These are phyloP conservation scores for Liolophura sinensis DNA, from an alignment of 1,140 invertebrate species.

Conservation along the genomic window DNA sequence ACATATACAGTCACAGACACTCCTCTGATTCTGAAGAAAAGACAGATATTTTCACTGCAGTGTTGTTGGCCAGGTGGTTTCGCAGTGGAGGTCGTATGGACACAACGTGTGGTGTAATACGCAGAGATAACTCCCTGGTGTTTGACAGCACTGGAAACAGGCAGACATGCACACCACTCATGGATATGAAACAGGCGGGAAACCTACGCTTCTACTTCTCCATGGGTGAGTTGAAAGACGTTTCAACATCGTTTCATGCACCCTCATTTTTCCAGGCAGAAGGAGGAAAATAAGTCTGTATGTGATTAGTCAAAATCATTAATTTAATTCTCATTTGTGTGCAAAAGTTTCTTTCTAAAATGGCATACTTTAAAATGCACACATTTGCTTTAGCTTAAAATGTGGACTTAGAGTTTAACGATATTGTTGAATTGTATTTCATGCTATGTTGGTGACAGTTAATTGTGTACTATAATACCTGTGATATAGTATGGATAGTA, in stretches of 20 bases:
- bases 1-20: background rate
- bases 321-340: no score
- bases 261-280: no score
- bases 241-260: background rate
- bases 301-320: no score
- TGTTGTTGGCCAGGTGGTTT: slow-evolving; percentile 41
- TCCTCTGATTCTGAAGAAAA: background rate
- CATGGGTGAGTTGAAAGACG: slow-evolving; percentile 32
- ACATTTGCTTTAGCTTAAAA: no score
- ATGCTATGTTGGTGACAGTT: no score
- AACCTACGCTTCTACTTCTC: slow-evolving; percentile 53
- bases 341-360: no score
- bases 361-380: no score
- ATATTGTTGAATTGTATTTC: no score
- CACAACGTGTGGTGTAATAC: slow-evolving; percentile 42
- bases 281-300: no score
- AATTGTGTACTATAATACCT: no score
- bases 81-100: slow-evolving; percentile 41
- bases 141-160: slow-evolving; percentile 42
- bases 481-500: no score
- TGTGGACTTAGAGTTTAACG: no score
- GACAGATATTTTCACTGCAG: background rate
- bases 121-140: slow-evolving; percentile 41
- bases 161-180: slow-evolving; percentile 47
- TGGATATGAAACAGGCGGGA: slow-evolving; percentile 42